Percentiles rank a stretch among this genome's conserved stretches.
phyloP scores from a whole-genome alignment of 1,140 invertebrate genomes.

The Thaumatotibia leucotreta region DNA sequence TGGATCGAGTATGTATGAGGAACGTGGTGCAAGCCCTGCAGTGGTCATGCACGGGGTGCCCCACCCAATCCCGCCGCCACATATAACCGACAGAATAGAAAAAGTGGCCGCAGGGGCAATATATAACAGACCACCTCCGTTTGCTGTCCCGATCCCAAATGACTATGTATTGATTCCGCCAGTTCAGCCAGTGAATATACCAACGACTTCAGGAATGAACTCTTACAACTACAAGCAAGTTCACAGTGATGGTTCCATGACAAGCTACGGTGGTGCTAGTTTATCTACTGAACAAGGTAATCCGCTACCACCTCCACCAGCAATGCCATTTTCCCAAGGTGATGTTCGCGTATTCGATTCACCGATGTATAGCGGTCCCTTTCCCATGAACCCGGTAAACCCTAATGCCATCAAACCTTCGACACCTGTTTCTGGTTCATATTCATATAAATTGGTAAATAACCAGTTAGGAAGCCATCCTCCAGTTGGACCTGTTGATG shows the following conservation, averaged over 20 bases:
- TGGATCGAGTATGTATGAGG: background rate
- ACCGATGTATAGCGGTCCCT: background rate
- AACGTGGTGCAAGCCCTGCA: background rate
- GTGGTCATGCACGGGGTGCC: background rate
- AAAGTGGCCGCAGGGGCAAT: background rate
- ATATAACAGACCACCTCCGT: background rate
- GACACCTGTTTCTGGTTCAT: background rate
- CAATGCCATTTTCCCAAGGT: background rate
- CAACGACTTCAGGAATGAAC: background rate
- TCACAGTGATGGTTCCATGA: slow-evolving; percentile 7
- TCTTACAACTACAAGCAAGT: background rate
- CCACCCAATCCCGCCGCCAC: background rate
- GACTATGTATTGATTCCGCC: background rate
- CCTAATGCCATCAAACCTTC: background rate
- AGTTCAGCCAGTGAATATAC: background rate
- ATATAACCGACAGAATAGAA: background rate
- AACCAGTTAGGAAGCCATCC: background rate
- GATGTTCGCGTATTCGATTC: background rate
- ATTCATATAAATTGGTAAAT: background rate
- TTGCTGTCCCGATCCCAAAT: background rate
- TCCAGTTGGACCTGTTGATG: background rate
- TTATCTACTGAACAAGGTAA: background rate
- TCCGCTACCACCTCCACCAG: background rate
- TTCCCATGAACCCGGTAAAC: background rate
- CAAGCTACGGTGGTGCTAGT: background rate